Evolutionary conservation across 2,797 vertebrate genomes (phyloP).

Genomic region (Sebastes steindachneri): DNA sequence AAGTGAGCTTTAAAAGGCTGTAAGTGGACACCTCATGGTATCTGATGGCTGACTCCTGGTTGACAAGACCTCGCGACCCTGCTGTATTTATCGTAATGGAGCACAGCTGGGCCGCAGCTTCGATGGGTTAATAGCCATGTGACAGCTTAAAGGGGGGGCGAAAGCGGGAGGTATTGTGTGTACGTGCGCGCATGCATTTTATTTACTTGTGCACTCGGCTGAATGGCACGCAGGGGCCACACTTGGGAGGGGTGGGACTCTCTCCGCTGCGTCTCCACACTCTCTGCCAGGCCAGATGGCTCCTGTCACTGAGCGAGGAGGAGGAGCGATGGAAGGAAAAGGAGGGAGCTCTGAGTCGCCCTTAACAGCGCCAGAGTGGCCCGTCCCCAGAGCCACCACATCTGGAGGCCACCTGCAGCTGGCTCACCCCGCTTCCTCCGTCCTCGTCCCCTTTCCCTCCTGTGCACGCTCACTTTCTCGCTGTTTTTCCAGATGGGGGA

Average conservation of each 20-base stretch:
- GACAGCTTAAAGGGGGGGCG: constrained; percentile 44
- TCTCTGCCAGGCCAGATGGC: constrained; percentile 76
- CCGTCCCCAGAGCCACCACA: constrained; percentile 72
- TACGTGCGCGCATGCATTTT: constrained; percentile 44
- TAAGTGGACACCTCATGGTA: constrained; percentile 70
- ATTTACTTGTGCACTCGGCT: constrained; percentile 58
- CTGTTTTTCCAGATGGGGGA: constrained; percentile 49
- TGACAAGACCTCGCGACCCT: constrained; percentile 59
- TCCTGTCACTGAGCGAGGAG: constrained; percentile 57
- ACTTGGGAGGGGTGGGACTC: constrained; percentile 67
- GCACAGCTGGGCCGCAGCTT: constrained; percentile 74
- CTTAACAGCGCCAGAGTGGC: constrained; percentile 66
- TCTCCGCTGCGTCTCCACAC: constrained; percentile 54
- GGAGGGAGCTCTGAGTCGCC: constrained; percentile 34
- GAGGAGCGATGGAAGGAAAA: constrained; percentile 56
- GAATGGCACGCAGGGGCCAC: constrained; percentile 68
- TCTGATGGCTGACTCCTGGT: constrained; percentile 62
- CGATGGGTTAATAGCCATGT: constrained; percentile 76
- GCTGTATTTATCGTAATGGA: constrained; percentile 75
- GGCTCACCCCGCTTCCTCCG: constrained; percentile 51
- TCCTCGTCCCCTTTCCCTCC: constrained; percentile 29
- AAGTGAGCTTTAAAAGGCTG: constrained; percentile 71
- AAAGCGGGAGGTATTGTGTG: constrained; percentile 1
- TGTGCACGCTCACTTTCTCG: constrained; percentile 11
- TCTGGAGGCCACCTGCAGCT: constrained; percentile 79